Evolutionary conservation across 2,888 invertebrate species (phyloP), one percentile per base, ranked within the genome.

Genomic region (Lysandra bellargus): DNA sequence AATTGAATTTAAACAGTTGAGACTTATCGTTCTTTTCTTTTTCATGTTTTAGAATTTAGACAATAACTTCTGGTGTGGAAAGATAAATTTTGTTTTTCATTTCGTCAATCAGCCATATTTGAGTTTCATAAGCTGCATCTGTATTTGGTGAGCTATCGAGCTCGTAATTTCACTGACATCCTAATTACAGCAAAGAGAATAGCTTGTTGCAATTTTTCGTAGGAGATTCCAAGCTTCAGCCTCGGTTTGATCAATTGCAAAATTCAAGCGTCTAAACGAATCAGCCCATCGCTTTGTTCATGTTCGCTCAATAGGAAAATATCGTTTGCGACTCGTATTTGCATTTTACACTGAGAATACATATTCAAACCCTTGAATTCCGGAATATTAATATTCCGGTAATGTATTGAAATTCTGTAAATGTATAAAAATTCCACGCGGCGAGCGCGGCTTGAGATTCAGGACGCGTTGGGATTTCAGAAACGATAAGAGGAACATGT

Each of bases 161-260:
- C 12, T 30, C 49, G 30, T 49, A 23, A 53, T 76, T 76, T 57
- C 33, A 17, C 53, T 53, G 53, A 33, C 76, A 33, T 76, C 33
- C 30, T 76, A 76, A 76, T 57, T 57, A 76, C 69, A 57, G 23
- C 76, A 76, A 57, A 76, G 76, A 57, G 75, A 75, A 73, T 73
- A 12, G 53, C 49, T 75, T 44, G n/a, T 17, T 76, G 76, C 76
- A 76, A 76, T 53, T 53, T 30, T 76, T 76, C 69, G 69, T 17
- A 69, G 4, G 69, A 69, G 37, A 69, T 33, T 33, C 33, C 6
- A 69, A 69, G 14, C 76, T 14, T 17, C 49, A 53, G 17, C 33
- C 49, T 44, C 12, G 23, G 33, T 57, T 76, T 76, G 76, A 76
- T 76, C 75, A 49, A 33, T 76, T 57, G 57, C 57, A 49, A 76